Evolutionary conservation across 2,113 vertebrate species (phyloP), one percentile per base, ranked within the genome.

Genomic region (Lophotis ruficrista): DNA sequence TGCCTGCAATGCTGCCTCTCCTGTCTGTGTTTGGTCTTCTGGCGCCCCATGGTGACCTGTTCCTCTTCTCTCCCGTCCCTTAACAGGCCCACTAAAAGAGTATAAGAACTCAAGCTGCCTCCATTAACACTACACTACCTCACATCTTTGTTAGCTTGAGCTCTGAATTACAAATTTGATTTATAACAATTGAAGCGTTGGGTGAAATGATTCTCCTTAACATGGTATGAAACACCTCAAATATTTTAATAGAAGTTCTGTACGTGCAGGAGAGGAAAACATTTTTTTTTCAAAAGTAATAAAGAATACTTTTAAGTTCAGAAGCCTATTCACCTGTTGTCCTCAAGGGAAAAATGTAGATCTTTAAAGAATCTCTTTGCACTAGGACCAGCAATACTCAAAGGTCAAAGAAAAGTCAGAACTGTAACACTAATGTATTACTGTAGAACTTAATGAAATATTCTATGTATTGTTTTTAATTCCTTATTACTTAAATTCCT

Each of bases 341-440:
- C 21, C 18, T 75, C 38, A 33, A 64, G 45, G 37, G 68, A 81
- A 88, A 88, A 65, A 25, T 30, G 35, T 1, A 58, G 41, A 71
- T 85, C 45, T 88, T 51, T 56, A 94, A 94, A 75, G 56, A 51
- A 68, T 86, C 37, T 68, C 43, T 66, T 43, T 64, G 21, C 35
- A 38, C 25, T 62, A 53, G 56, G 57, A 88, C 17, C 19, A 2
- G 9, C 35, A 73, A 60, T 71, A 60, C 3, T 21, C 47, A 64
- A 92, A 88, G 20, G 88, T 75, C 86, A 93, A 93, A 68, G 35
- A 71, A 85, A 96, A 94, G 56, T 86, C 68, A 73, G 38, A 92
- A 83, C 7, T 28, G 38, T 43, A 90, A 66, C 56, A 75, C 11
- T 47, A 61, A 83, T 35, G 38, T 58, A 83, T 80, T 76, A 48